A percentile compares a stretch with the other conserved stretches of the same genome.
phyloP scores from a whole-genome alignment of 2,888 invertebrate species.

The Pteria penguin region DNA sequence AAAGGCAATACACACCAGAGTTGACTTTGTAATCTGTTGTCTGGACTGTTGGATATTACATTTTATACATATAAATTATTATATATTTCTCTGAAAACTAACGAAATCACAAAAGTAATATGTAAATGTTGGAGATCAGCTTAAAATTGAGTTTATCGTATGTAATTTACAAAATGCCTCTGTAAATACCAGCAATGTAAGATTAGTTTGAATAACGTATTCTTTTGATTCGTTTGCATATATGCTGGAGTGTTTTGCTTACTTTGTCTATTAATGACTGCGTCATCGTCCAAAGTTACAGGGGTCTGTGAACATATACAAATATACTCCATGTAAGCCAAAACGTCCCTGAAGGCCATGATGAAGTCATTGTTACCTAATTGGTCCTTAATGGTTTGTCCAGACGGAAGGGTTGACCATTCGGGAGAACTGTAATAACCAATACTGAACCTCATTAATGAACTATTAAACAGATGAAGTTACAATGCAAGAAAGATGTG shows the following conservation, averaged over 20 bases:
- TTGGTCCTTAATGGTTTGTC: neutral
- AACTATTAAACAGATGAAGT: no score
- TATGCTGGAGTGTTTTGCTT: no score
- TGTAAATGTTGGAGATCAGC: neutral
- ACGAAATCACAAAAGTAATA: no score
- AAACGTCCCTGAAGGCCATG: conserved; percentile 21
- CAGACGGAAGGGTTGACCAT: conserved; percentile 3
- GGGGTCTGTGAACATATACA: conserved; percentile 20
- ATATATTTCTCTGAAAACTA: no score
- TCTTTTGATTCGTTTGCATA: no score
- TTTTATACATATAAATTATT: no score
- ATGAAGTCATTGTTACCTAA: conserved; percentile 6
- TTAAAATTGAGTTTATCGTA: neutral
- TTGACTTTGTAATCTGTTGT: no score
- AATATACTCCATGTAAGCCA: conserved; percentile 20
- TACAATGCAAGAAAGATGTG: no score
- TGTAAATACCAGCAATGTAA: neutral
- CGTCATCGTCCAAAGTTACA: neutral
- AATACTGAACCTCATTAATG: neutral
- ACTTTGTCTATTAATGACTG: neutral
- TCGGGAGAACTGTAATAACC: neutral
- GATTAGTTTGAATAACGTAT: no score
- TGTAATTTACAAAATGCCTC: neutral
- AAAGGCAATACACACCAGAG: no score
- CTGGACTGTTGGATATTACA: no score